Evolutionary conservation across 2,113 vertebrate species (phyloP).

Genomic region (Catharus bicknelli): DNA sequence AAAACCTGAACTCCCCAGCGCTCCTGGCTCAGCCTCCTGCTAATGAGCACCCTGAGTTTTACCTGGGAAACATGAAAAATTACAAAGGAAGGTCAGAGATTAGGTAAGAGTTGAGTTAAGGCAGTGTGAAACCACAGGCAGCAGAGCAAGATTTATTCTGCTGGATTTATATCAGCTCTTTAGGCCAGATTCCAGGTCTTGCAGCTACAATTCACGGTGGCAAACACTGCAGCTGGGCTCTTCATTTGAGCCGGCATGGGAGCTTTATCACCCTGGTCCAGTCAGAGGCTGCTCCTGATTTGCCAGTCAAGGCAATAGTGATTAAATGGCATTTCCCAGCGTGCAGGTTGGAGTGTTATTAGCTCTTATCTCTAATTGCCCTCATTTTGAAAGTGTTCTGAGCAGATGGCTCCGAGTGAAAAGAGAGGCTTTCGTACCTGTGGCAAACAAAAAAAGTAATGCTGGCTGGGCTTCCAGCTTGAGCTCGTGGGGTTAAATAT

Average conservation of each 20-base stretch:
- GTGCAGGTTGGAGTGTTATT: conserved; percentile 52
- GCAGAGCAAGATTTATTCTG: conserved; percentile 49
- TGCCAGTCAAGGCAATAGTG: conserved; percentile 23
- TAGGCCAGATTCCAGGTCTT: conserved; percentile 60
- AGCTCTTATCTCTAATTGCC: conserved; percentile 52
- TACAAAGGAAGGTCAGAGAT: conserved; percentile 59
- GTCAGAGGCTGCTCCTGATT: conserved; percentile 31
- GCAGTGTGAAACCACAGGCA: conserved; percentile 49
- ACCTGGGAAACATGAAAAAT: conserved; percentile 58
- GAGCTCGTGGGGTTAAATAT: not conserved
- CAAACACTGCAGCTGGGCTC: conserved; percentile 61
- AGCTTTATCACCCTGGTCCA: conserved; percentile 54
- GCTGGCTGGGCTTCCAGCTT: not conserved
- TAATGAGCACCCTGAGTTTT: conserved; percentile 1
- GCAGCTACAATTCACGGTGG: conserved; percentile 61
- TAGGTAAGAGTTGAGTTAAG: conserved; percentile 66
- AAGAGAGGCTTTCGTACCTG: conserved; percentile 43
- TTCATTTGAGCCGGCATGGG: conserved; percentile 23
- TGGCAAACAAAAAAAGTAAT: not conserved
- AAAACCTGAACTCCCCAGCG: not conserved
- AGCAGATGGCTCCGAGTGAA: conserved; percentile 46
- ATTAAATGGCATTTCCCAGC: conserved; percentile 54
- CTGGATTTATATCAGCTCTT: conserved; percentile 68
- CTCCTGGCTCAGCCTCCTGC: not conserved
- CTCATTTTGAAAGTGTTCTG: conserved; percentile 13